These are phyloP conservation scores for Merodon equestris DNA, from an alignment of 2,888 invertebrate genomes.

Conservation along the genomic window DNA sequence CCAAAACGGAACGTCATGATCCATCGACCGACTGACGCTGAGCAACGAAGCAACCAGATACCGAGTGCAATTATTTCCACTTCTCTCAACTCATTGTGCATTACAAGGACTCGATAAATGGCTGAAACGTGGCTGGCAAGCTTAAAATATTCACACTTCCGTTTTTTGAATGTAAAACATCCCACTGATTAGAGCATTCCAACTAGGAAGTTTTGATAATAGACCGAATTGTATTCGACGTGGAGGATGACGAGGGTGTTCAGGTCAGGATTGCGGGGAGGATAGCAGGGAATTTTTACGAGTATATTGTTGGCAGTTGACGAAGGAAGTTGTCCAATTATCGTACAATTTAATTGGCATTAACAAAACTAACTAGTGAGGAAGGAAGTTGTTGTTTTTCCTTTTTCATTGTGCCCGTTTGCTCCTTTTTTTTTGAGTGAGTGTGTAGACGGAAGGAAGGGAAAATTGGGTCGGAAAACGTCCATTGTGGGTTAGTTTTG, in stretches of 20 bases:
- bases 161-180: slow-evolving; percentile 59
- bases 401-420: neutral
- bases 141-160: slow-evolving; percentile 63
- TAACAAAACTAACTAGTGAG: slow-evolving; percentile 32
- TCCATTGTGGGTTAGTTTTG: slow-evolving; percentile 3
- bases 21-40: slow-evolving; percentile 26
- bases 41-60: slow-evolving; percentile 20
- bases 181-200: slow-evolving; percentile 58
- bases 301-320: slow-evolving; percentile 49
- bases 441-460: slow-evolving; percentile 6
- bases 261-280: too few relatives aligned
- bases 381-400: slow-evolving; percentile 4
- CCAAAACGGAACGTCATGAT: slow-evolving; percentile 36
- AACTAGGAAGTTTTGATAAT: slow-evolving; percentile 51
- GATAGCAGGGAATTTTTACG: too few relatives aligned
- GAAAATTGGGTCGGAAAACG: slow-evolving; percentile 1
- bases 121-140: slow-evolving; percentile 61
- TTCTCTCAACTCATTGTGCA: slow-evolving; percentile 60
- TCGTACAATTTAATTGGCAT: slow-evolving; percentile 64
- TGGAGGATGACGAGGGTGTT: too few relatives aligned
- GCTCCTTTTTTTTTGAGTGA: neutral
- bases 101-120: slow-evolving; percentile 55
- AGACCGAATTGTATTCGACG: slow-evolving; percentile 20
- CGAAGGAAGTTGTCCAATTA: slow-evolving; percentile 66
- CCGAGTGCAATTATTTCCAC: slow-evolving; percentile 59